Evolutionary conservation across 2,113 vertebrate species (phyloP).

Genomic region (Coturnix japonica): DNA sequence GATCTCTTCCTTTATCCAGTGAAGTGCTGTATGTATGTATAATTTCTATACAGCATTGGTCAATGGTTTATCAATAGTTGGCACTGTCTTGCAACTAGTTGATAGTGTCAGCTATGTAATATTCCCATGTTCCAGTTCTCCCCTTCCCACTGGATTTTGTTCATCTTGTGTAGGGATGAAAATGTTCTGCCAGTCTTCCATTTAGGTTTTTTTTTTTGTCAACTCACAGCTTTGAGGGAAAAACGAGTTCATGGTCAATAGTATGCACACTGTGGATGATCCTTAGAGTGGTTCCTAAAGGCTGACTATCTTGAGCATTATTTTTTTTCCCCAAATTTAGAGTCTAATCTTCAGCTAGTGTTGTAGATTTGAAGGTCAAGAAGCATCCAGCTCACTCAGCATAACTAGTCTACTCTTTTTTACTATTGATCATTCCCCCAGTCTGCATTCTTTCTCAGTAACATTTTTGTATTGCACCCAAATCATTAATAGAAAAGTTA

Average conservation of each 20-base stretch:
- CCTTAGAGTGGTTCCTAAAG: not conserved
- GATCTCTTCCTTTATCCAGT: not conserved
- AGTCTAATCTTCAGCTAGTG: not conserved
- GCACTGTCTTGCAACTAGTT: conserved; percentile 7
- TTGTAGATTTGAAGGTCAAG: not conserved
- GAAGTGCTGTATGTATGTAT: not conserved
- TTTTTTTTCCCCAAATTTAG: not conserved
- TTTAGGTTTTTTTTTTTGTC: conserved; percentile 9
- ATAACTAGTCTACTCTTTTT: not conserved
- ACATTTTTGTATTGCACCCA: not conserved
- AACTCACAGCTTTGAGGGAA: not conserved
- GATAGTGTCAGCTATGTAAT: not conserved
- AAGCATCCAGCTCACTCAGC: not conserved
- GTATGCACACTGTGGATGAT: not conserved
- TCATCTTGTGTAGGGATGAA: not conserved
- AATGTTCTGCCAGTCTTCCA: not conserved
- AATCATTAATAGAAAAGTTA: not conserved
- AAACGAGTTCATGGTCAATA: conserved; percentile 28
- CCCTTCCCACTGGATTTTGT: conserved; percentile 17
- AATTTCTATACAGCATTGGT: not conserved
- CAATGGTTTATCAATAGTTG: not conserved
- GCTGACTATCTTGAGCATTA: not conserved
- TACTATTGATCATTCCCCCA: not conserved
- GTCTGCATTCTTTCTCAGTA: not conserved
- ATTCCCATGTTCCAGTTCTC: not conserved